Percentiles rank a stretch among this genome's conserved stretches.
These are phyloP conservation scores for Tanytarsus gracilentus DNA, from an alignment of 2,888 invertebrate genomes.

Conservation along the genomic window DNA sequence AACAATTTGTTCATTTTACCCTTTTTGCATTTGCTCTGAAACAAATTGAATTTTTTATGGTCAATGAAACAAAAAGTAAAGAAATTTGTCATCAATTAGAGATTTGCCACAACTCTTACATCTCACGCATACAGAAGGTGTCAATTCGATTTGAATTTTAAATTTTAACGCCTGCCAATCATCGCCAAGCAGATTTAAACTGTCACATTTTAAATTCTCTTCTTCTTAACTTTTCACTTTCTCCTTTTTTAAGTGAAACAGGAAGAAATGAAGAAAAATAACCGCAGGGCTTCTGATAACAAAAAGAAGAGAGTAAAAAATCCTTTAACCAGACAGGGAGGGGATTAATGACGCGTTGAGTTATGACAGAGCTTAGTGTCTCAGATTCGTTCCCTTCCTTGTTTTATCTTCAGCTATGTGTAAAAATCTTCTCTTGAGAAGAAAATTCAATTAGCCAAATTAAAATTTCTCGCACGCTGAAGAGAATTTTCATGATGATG, in stretches of 20 bases:
- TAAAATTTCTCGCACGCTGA: neutral
- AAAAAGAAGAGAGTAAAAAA: no score
- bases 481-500: neutral
- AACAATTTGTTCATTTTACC: neutral
- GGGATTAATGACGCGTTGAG: no score
- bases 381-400: no score
- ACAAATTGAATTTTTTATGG: neutral
- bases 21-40: neutral
- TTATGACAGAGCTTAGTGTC: constrained; percentile 1
- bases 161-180: no score
- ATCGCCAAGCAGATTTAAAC: neutral
- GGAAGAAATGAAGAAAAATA: neutral
- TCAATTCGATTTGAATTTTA: no score
- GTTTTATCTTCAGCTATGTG: no score
- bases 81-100: no score
- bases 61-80: no score
- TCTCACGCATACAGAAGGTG: no score
- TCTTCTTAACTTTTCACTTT: neutral
- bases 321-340: no score
- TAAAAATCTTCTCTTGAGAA: neutral
- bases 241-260: neutral
- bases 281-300: no score
- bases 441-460: constrained; percentile 6
- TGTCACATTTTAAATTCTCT: neutral
- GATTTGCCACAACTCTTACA: no score